Conservation (phyloP, 2,888 invertebrate species). For the Drosophila multiciliata region DNA sequence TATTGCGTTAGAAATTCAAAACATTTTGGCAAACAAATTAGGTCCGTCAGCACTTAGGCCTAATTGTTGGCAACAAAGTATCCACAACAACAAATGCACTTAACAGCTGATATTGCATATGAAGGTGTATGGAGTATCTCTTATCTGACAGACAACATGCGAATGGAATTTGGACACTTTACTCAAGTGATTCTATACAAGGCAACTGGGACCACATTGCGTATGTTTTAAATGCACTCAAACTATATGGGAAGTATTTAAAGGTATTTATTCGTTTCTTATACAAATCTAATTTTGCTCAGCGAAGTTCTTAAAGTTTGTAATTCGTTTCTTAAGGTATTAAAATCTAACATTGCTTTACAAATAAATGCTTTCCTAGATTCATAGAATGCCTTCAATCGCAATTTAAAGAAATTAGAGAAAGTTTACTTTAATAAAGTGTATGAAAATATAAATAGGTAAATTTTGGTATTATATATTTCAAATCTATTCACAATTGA, state of each 20-base stretch:
- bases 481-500: background rate
- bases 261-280: background rate
- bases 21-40: conserved; percentile 6
- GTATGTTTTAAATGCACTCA: conserved; percentile 10
- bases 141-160: conserved; percentile 19
- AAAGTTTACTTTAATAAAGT: background rate
- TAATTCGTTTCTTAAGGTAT: background rate
- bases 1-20: conserved; percentile 27
- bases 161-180: background rate
- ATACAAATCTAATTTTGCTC: background rate
- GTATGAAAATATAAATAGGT: background rate
- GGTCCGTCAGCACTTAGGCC: conserved; percentile 32
- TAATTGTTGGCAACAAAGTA: conserved; percentile 25
- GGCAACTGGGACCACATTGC: background rate
- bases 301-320: background rate
- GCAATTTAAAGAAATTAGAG: background rate
- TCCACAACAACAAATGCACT: conserved; percentile 16
- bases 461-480: background rate
- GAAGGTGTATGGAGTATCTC: background rate
- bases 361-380: background rate
- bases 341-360: background rate
- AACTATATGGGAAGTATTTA: background rate
- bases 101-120: conserved; percentile 12
- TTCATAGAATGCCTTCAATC: background rate
- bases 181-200: background rate